Evolutionary conservation across 2,888 invertebrate genomes (phyloP).

Genomic region (Ischnus inquisitorius): DNA sequence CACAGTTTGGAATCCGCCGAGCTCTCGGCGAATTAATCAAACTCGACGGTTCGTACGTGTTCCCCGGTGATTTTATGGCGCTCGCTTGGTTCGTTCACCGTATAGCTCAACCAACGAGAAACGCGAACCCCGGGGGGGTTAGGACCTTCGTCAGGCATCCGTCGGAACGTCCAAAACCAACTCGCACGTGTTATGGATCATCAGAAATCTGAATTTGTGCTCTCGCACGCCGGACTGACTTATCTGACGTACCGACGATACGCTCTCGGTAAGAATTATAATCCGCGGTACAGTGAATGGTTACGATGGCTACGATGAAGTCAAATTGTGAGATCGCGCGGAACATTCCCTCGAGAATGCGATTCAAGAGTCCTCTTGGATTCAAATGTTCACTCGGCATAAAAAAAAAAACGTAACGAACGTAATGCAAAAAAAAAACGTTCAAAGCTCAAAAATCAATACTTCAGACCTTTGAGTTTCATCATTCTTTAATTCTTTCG

Average conservation of each 20-base stretch:
- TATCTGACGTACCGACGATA: conserved; percentile 17
- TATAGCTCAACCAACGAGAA: background rate
- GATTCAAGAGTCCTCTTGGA: background rate
- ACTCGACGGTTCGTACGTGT: conserved; percentile 72
- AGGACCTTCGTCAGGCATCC: conserved; percentile 7
- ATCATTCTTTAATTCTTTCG: background rate
- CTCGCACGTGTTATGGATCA: conserved; percentile 27
- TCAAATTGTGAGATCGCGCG: background rate
- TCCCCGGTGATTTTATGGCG: conserved; percentile 73
- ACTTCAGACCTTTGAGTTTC: background rate
- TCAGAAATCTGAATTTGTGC: conserved; percentile 27
- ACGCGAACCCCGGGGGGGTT: conserved; percentile 10
- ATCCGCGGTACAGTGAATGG: background rate
- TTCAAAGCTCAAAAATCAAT: background rate
- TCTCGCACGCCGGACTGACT: background rate
- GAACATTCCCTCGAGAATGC: conserved; percentile 21
- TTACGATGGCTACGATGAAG: background rate
- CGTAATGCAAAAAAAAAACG: background rate
- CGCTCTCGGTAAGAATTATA: conserved; percentile 10
- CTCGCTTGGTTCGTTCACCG: conserved; percentile 5
- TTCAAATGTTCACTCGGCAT: background rate
- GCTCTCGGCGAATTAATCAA: conserved; percentile 80
- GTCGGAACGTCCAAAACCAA: conserved; percentile 30
- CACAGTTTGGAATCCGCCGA: conserved; percentile 70
- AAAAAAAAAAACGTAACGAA: background rate